Conservation (phyloP, 1,140 invertebrate genomes). For the Psilanteris sp. region DNA sequence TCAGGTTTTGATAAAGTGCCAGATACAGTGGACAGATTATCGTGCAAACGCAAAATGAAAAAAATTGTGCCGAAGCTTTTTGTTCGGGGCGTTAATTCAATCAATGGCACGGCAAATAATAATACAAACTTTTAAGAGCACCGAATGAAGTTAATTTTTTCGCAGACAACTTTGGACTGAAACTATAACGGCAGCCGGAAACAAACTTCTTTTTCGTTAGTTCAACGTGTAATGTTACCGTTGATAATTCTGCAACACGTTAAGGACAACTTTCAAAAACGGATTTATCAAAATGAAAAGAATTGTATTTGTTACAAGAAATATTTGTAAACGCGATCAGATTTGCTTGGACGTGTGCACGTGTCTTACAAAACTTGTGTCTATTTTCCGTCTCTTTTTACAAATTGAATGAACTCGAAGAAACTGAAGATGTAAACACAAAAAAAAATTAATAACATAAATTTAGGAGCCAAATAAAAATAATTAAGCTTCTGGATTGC, state of each 20-base stretch:
- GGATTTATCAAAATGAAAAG: constrained; percentile 13
- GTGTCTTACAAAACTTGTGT: constrained; percentile 1
- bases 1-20: constrained; percentile 52
- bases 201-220: constrained; percentile 15
- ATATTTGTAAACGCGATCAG: constrained; percentile 15
- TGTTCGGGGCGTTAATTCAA: constrained; percentile 12
- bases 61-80: constrained; percentile 40
- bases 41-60: constrained; percentile 22
- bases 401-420: neutral
- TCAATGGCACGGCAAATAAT: constrained; percentile 27
- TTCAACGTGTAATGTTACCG: constrained; percentile 5
- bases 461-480: no score
- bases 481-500: neutral
- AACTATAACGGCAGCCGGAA: no score
- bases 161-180: neutral
- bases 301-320: constrained; percentile 9
- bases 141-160: constrained; percentile 20
- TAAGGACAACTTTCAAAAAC: constrained; percentile 3
- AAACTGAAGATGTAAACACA: neutral
- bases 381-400: neutral
- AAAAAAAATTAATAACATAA: neutral
- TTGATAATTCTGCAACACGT: constrained; percentile 1
- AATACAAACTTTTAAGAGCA: constrained; percentile 19
- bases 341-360: neutral
- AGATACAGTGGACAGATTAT: constrained; percentile 47